Conservation (phyloP, 2,888 invertebrate genomes). For the Platerodrilus igneus region DNA sequence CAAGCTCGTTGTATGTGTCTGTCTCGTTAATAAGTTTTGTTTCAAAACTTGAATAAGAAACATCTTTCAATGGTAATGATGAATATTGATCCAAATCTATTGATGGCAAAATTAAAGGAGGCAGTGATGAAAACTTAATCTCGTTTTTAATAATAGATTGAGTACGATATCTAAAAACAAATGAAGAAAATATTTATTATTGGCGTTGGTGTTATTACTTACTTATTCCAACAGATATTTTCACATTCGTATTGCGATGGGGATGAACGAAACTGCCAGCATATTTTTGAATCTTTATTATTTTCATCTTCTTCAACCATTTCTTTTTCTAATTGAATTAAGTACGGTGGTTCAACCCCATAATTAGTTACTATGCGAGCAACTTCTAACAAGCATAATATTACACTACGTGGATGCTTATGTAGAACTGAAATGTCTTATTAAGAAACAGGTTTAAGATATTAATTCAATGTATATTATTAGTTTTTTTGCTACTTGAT, state of each 20-base stretch:
- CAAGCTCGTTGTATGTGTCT: slow-evolving; percentile 53
- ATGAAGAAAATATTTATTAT: too few species aligned
- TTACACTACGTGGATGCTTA: slow-evolving; percentile 77
- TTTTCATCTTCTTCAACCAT: slow-evolving; percentile 72
- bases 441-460: background rate
- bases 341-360: slow-evolving; percentile 74
- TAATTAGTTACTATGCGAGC: slow-evolving; percentile 74
- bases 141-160: too few species aligned
- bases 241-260: slow-evolving; percentile 47
- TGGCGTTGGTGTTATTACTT: too few species aligned
- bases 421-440: slow-evolving; percentile 62
- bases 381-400: slow-evolving; percentile 79
- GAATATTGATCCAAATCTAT: too few species aligned
- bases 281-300: slow-evolving; percentile 56
- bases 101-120: too few species aligned
- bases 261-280: slow-evolving; percentile 65
- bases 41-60: slow-evolving; percentile 11
- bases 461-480: too few species aligned
- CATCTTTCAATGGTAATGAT: too few species aligned
- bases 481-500: too few species aligned
- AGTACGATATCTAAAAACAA: too few species aligned
- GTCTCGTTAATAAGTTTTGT: slow-evolving; percentile 15
- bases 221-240: slow-evolving; percentile 55
- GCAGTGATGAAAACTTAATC: too few species aligned
- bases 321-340: slow-evolving; percentile 80